Evolutionary conservation across 2,797 vertebrate species (phyloP).

Genomic region (Monodelphis domestica): DNA sequence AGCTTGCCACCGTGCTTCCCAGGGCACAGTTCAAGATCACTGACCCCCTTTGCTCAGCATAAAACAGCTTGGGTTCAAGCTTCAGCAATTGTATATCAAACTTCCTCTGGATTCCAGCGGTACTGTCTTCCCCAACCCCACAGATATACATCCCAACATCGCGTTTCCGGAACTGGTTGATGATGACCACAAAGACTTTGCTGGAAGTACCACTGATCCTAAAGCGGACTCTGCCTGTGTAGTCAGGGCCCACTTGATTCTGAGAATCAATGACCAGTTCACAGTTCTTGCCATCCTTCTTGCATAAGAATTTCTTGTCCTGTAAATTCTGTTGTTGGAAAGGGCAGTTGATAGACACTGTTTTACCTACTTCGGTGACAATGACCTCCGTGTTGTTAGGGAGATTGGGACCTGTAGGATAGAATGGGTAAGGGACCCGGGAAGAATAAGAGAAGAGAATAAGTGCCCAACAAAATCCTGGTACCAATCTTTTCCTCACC

Average conservation of each 20-base stretch:
- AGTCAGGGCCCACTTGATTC: fast-evolving
- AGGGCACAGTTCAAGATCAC: slow-evolving; percentile 77
- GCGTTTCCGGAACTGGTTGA: slow-evolving; percentile 61
- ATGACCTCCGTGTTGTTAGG: slow-evolving; percentile 69
- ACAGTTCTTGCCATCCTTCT: fast-evolving
- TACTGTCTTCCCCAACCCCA: background rate
- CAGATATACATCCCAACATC: slow-evolving; percentile 83
- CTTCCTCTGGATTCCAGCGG: background rate
- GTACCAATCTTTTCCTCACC: background rate
- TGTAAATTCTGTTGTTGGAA: fast-evolving
- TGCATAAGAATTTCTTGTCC: slow-evolving; percentile 75
- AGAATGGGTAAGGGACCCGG: background rate
- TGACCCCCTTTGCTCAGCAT: slow-evolving; percentile 75
- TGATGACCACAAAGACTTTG: slow-evolving; percentile 46
- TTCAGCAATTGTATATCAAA: slow-evolving; percentile 49
- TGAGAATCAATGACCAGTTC: background rate
- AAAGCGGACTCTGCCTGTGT: background rate
- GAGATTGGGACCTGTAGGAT: slow-evolving; percentile 15
- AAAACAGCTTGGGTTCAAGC: slow-evolving; percentile 79
- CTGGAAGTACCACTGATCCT: fast-evolving
- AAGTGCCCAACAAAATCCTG: background rate
- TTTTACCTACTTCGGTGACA: slow-evolving; percentile 62
- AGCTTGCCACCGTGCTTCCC: fast-evolving
- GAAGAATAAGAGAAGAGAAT: background rate
- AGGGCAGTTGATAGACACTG: slow-evolving; percentile 74